Conservation (phyloP, 2,113 vertebrate genomes). For the Anoura caudifer region DNA sequence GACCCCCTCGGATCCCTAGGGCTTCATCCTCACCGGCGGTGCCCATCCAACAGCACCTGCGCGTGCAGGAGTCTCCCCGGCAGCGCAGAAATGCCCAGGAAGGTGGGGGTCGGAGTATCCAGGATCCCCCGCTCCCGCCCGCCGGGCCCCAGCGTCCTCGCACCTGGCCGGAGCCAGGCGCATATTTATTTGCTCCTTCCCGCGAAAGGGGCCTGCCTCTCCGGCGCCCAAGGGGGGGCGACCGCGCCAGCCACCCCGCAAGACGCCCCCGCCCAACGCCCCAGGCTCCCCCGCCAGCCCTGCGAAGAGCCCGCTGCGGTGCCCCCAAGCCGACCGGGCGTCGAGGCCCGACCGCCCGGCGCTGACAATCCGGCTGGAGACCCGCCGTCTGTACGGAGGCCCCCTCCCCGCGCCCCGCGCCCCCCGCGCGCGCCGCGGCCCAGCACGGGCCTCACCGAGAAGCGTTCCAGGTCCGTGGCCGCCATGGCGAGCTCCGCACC, state of each 20-base stretch:
- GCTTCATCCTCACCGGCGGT: not conserved
- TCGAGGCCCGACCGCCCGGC: conserved; percentile 7
- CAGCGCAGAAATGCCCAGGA: not conserved
- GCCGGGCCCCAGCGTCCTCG: not conserved
- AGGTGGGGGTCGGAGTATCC: not conserved
- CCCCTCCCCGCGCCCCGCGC: not conserved
- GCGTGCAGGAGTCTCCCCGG: not conserved
- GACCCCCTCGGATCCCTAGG: not conserved
- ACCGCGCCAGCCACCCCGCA: not conserved
- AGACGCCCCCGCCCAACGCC: not conserved
- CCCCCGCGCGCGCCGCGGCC: not conserved
- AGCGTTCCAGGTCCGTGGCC: conserved; percentile 91
- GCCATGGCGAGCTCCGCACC: conserved; percentile 85
- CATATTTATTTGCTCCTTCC: not conserved
- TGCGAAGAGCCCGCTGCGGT: not conserved
- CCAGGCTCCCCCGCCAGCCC: not conserved
- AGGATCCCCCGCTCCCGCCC: not conserved
- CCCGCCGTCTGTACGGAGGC: not conserved
- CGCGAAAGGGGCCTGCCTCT: not conserved
- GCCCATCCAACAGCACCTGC: conserved; percentile 49
- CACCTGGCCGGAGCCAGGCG: conserved; percentile 1
- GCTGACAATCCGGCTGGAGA: conserved; percentile 16
- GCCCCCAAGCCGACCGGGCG: not conserved
- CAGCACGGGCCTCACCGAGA: conserved; percentile 81
- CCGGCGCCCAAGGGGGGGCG: not conserved